phyloP scores from a whole-genome alignment of 2,797 vertebrate genomes.

The Darevskia mixta region DNA sequence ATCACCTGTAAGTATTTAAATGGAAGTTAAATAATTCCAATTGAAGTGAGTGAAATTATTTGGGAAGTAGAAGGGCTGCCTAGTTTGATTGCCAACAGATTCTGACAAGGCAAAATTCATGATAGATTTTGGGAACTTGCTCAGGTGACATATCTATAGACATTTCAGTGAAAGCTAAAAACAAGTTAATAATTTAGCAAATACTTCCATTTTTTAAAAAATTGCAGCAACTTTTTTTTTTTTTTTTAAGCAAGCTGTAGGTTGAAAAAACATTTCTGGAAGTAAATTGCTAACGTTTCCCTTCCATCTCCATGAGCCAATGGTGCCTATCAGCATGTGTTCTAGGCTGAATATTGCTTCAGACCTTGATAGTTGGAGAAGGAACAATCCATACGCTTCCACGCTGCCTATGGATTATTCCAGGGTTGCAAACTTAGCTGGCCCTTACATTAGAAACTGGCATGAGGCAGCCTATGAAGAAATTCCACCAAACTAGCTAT shows the following conservation, averaged over 20 bases:
- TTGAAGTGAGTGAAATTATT: background rate
- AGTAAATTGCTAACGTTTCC: background rate
- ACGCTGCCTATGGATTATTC: background rate
- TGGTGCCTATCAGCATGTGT: conserved; percentile 13
- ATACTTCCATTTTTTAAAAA: background rate
- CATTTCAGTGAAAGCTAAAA: background rate
- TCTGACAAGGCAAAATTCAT: background rate
- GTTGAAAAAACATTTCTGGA: background rate
- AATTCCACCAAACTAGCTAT: conserved; percentile 8
- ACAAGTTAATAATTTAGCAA: background rate
- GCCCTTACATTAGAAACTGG: background rate
- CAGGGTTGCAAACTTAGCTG: background rate
- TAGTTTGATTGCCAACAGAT: background rate
- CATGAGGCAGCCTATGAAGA: fast-evolving
- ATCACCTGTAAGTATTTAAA: background rate
- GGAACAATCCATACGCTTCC: background rate
- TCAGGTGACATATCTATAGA: background rate
- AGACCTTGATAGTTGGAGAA: background rate
- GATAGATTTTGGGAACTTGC: background rate
- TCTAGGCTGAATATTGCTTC: fast-evolving
- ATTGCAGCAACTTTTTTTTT: background rate
- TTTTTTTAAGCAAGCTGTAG: background rate
- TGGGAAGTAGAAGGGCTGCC: background rate
- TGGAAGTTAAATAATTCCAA: background rate
- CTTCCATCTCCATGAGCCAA: conserved; percentile 7